phyloP scores from a whole-genome alignment of 2,113 vertebrate genomes.

The Zosterops lateralis region DNA sequence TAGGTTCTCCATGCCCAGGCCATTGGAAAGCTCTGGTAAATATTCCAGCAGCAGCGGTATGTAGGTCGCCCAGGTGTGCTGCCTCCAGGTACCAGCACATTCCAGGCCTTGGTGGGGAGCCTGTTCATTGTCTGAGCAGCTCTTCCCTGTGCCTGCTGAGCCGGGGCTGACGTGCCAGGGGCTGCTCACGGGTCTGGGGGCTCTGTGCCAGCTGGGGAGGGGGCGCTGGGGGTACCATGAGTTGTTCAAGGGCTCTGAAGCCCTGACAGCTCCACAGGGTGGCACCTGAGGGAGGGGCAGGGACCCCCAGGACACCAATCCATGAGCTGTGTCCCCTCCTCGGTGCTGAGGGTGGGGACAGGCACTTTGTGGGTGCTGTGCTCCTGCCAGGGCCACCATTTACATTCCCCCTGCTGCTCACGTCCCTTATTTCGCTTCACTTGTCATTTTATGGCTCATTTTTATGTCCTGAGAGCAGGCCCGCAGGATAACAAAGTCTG shows the following conservation, averaged over 20 bases:
- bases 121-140: background rate
- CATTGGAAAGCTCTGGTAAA: accelerated
- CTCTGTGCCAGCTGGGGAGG: background rate
- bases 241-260: background rate
- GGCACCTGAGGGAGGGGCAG: background rate
- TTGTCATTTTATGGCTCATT: background rate
- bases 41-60: background rate
- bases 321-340: background rate
- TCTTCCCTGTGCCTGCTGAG: background rate
- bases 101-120: background rate
- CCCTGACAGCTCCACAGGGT: accelerated
- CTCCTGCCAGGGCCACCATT: background rate
- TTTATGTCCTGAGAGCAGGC: background rate
- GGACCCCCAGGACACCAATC: accelerated
- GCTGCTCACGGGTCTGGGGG: accelerated
- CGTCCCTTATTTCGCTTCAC: background rate
- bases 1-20: background rate
- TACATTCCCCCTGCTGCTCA: background rate
- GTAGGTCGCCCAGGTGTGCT: slow-evolving; percentile 24
- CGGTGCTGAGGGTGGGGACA: background rate
- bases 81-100: background rate
- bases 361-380: accelerated
- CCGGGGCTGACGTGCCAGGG: background rate
- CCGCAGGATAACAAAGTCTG: background rate
- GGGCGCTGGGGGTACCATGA: accelerated